These are phyloP conservation scores for Girardia tigrina DNA, from an alignment of 2,888 invertebrate genomes.

Conservation along the genomic window DNA sequence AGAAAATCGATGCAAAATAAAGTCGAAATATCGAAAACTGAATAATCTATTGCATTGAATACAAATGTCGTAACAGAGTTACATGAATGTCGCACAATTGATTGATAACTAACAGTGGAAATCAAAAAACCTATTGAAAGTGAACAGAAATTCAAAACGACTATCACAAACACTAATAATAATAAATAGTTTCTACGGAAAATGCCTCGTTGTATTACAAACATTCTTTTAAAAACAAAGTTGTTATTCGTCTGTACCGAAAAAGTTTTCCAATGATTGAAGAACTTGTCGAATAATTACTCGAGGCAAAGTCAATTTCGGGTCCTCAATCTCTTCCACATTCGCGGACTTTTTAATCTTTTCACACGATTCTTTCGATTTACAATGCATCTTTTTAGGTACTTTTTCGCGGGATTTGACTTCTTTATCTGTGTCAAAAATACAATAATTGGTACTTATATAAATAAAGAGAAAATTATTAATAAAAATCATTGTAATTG, in stretches of 20 bases:
- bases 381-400: too few relatives aligned
- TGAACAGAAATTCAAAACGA: neutral
- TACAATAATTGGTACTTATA: too few relatives aligned
- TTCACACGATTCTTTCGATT: constrained; percentile 9
- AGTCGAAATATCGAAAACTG: too few relatives aligned
- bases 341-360: neutral
- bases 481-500: too few relatives aligned
- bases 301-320: neutral
- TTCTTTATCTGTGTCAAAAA: too few relatives aligned
- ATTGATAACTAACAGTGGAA: neutral
- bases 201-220: neutral
- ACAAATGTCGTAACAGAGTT: too few relatives aligned
- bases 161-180: constrained; percentile 17
- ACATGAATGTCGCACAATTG: too few relatives aligned
- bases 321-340: neutral
- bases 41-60: too few relatives aligned
- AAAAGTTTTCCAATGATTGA: constrained; percentile 8
- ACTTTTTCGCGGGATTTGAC: too few relatives aligned
- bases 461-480: too few relatives aligned
- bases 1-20: too few relatives aligned
- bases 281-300: constrained; percentile 17
- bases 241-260: constrained; percentile 13
- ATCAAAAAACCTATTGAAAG: neutral
- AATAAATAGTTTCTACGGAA: neutral
- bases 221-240: neutral